A percentile compares a stretch with the other conserved stretches of the same genome.
These are phyloP conservation scores for Sinohyriopsis cumingii DNA, from an alignment of 2,888 invertebrate species.

Conservation along the genomic window DNA sequence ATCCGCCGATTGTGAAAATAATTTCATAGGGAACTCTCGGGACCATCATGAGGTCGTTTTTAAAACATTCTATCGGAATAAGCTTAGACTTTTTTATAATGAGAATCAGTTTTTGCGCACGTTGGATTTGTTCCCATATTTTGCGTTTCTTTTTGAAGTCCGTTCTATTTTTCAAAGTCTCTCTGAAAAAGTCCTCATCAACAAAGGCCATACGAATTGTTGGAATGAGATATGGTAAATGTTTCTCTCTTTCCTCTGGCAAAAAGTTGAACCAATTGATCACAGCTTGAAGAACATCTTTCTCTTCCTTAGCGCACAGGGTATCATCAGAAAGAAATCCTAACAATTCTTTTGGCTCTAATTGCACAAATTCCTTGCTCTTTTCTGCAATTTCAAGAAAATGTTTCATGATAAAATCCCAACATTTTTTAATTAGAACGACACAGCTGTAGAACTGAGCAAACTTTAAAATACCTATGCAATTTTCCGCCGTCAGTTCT, in stretches of 20 bases:
- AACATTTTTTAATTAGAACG: conserved; percentile 81
- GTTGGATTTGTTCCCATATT: conserved; percentile 24
- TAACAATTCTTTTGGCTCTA: conserved; percentile 72
- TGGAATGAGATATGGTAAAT: conserved; percentile 78
- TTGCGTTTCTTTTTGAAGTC: conserved; percentile 28
- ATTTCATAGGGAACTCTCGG: conserved; percentile 90
- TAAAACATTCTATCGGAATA: not conserved
- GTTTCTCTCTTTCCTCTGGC: conserved; percentile 80
- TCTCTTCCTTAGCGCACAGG: conserved; percentile 82
- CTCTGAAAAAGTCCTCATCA: conserved; percentile 31
- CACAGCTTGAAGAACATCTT: conserved; percentile 50
- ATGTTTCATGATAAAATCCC: conserved; percentile 79
- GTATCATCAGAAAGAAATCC: conserved; percentile 76
- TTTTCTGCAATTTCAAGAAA: conserved; percentile 49
- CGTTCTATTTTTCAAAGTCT: conserved; percentile 21
- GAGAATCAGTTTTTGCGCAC: conserved; percentile 27
- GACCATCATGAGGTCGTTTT: conserved; percentile 29
- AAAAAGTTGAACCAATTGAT: conserved; percentile 79
- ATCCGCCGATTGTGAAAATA: conserved; percentile 87
- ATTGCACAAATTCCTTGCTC: conserved; percentile 66
- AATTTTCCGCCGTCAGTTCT: conserved; percentile 83
- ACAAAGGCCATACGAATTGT: conserved; percentile 50
- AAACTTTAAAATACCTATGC: conserved; percentile 88
- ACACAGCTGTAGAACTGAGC: conserved; percentile 84
- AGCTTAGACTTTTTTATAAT: conserved; percentile 21